Conservation (phyloP, 2,113 vertebrate genomes). For the Rhombomys opimus region DNA sequence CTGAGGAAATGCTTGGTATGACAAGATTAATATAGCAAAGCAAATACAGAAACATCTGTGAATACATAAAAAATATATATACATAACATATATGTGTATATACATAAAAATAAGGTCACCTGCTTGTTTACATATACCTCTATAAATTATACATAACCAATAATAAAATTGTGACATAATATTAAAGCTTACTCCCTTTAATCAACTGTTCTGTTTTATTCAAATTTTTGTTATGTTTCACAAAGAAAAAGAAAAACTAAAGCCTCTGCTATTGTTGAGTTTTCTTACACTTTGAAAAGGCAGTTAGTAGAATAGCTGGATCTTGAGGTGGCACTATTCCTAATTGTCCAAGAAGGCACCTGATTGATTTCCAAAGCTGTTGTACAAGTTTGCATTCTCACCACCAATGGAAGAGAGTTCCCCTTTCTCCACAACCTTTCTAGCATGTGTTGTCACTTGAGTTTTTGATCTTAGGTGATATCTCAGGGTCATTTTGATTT, state of each 20-base stretch:
- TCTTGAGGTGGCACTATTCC: too few species aligned
- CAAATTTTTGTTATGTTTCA: constrained; percentile 3
- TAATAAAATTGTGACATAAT: not conserved
- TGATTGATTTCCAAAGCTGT: too few species aligned
- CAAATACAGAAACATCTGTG: not conserved
- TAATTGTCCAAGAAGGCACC: too few species aligned
- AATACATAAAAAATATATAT: not conserved
- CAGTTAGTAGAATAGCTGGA: constrained; percentile 1
- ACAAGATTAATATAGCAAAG: constrained; percentile 31
- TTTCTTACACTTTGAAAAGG: not conserved
- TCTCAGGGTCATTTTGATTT: too few species aligned
- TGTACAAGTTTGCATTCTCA: too few species aligned
- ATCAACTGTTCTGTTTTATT: constrained; percentile 33
- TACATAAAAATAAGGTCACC: not conserved
- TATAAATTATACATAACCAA: not conserved
- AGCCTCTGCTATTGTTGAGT: not conserved
- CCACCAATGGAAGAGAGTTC: too few species aligned
- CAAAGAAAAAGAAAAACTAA: not conserved
- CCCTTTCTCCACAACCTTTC: too few species aligned
- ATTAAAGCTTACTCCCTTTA: not conserved
- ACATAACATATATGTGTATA: not conserved
- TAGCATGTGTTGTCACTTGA: too few species aligned
- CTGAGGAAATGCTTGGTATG: constrained; percentile 49
- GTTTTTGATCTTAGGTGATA: too few species aligned
- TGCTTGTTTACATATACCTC: constrained; percentile 16